phyloP scores from a whole-genome alignment of 2,888 invertebrate genomes.

The Helleia helle region DNA sequence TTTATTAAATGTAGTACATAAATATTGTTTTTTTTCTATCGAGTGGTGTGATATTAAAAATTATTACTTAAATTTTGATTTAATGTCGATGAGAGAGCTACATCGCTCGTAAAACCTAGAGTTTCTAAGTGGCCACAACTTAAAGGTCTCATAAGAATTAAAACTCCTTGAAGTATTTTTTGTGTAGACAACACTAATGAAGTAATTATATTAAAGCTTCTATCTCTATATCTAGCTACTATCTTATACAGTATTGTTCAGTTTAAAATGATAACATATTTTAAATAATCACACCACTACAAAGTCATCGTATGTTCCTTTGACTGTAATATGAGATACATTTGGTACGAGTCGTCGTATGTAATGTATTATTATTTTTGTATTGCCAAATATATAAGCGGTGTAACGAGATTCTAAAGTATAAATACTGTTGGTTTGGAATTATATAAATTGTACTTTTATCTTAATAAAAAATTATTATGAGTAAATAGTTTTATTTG shows the following conservation, averaged over 20 bases:
- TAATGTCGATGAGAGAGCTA: too few relatives aligned
- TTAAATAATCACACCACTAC: too few relatives aligned
- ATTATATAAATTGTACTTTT: slow-evolving; percentile 37
- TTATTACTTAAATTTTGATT: too few relatives aligned
- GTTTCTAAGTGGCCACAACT: too few relatives aligned
- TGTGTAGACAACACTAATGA: too few relatives aligned
- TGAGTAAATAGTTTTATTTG: neutral
- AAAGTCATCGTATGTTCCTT: neutral
- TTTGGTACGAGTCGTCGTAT: slow-evolving; percentile 52
- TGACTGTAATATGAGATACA: slow-evolving; percentile 20
- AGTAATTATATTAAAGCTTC: too few relatives aligned
- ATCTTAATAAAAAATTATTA: slow-evolving; percentile 29
- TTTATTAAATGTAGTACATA: neutral
- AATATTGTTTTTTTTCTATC: neutral
- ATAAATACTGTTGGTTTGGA: slow-evolving; percentile 54
- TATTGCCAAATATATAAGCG: slow-evolving; percentile 71
- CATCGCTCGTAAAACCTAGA: too few relatives aligned
- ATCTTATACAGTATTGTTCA: too few relatives aligned
- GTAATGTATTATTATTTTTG: slow-evolving; percentile 70
- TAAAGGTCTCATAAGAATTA: too few relatives aligned
- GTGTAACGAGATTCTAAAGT: slow-evolving; percentile 58
- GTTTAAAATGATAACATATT: too few relatives aligned
- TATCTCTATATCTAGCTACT: too few relatives aligned
- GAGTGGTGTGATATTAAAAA: neutral
- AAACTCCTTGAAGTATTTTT: too few relatives aligned